Evolutionary conservation across 2,888 invertebrate species (phyloP).

Genomic region (Synanthedon vespiformis): DNA sequence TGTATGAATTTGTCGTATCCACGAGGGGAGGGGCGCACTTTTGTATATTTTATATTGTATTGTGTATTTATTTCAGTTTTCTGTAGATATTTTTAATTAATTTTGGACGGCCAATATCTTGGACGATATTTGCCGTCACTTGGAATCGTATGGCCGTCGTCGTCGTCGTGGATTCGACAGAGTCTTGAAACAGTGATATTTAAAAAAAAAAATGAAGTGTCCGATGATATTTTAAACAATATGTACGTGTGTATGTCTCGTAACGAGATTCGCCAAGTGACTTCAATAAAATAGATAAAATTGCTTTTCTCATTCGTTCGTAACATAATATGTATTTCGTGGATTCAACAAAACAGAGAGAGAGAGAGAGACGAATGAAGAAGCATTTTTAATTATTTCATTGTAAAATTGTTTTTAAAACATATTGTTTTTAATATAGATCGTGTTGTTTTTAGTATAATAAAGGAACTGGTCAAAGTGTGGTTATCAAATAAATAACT

Average conservation of each 20-base stretch:
- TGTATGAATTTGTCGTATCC: conserved; percentile 25
- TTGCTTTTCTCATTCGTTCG: too few relatives aligned
- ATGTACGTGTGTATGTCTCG: background rate
- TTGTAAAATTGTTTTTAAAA: too few relatives aligned
- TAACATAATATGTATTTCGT: too few relatives aligned
- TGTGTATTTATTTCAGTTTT: conserved; percentile 8
- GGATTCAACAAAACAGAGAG: too few relatives aligned
- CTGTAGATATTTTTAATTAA: conserved; percentile 11
- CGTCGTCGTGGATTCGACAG: background rate
- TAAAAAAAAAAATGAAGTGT: background rate
- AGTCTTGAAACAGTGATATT: background rate
- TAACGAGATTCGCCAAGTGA: too few relatives aligned
- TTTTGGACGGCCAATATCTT: conserved; percentile 7
- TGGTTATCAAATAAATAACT: conserved; percentile 43
- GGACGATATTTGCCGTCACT: background rate
- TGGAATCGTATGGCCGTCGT: background rate
- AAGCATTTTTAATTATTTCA: too few relatives aligned
- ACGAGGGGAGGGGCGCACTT: conserved; percentile 20
- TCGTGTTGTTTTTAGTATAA: too few relatives aligned
- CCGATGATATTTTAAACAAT: background rate
- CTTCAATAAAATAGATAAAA: too few relatives aligned
- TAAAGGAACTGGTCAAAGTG: conserved; percentile 35
- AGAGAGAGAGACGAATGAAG: too few relatives aligned
- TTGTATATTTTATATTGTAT: conserved; percentile 43
- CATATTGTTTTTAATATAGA: too few relatives aligned